Evolutionary conservation across 53 echinoderm and acorn worm species (phyloP).

Genomic region (Actinopyga echinites): DNA sequence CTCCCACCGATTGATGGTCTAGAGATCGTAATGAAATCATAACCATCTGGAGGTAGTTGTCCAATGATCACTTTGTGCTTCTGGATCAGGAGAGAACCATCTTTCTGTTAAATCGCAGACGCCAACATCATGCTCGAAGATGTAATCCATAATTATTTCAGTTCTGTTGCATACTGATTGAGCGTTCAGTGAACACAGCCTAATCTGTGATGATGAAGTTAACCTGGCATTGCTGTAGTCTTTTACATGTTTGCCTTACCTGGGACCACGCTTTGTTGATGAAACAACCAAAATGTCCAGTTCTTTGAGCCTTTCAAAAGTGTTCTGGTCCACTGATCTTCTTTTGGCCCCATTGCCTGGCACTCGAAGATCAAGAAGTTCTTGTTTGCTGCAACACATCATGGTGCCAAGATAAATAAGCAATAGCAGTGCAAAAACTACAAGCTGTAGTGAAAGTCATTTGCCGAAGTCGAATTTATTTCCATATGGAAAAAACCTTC

Average conservation of each 20-base stretch:
- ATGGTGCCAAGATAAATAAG: not conserved
- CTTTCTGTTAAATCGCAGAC: not conserved
- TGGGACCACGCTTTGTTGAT: not conserved
- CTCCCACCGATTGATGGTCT: not conserved
- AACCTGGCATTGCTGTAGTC: not conserved
- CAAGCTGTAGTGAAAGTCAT: not conserved
- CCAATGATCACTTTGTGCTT: not conserved
- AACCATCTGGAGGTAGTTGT: not conserved
- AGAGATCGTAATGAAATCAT: not conserved
- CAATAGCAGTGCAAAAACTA: not conserved
- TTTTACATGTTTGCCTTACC: not conserved
- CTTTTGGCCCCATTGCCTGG: not conserved
- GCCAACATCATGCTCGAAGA: not conserved
- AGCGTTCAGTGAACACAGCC: not conserved
- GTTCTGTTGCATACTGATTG: not conserved
- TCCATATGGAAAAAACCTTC: too few relatives aligned
- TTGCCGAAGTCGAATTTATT: not conserved
- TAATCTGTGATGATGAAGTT: not conserved
- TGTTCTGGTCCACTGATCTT: not conserved
- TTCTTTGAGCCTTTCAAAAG: not conserved
- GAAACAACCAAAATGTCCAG: not conserved
- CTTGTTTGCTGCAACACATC: not conserved
- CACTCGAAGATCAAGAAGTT: not conserved
- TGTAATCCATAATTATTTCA: not conserved
- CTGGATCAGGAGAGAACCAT: conserved; percentile 16